A percentile compares a stretch with the other conserved stretches of the same genome.
These are phyloP conservation scores for Achlya flavicornis DNA, from an alignment of 2,888 invertebrate genomes.

Conservation along the genomic window DNA sequence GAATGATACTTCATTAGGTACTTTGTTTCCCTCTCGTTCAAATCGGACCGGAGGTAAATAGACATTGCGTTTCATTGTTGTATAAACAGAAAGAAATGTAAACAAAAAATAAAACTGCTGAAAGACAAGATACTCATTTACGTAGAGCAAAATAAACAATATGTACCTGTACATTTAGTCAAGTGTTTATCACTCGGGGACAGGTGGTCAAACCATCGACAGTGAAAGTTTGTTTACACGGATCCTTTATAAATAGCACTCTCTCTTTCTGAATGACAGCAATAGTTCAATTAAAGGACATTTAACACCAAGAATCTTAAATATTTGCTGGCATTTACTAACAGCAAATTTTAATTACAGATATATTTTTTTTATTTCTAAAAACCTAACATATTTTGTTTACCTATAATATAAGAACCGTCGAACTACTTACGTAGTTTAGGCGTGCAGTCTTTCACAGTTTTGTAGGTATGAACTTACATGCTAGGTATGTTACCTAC, in stretches of 20 bases:
- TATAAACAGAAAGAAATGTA: background rate
- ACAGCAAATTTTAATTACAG: no score
- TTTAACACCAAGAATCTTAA: no score
- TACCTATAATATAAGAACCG: no score
- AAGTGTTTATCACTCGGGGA: slow-evolving; percentile 47
- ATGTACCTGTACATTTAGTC: slow-evolving; percentile 27
- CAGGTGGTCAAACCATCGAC: slow-evolving; percentile 58
- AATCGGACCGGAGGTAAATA: background rate
- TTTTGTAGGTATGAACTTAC: no score
- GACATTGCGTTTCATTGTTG: background rate
- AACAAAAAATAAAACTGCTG: background rate
- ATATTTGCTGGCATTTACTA: no score
- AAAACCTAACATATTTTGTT: no score
- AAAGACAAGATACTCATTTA: slow-evolving; percentile 9
- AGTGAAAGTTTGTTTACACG: slow-evolving; percentile 49
- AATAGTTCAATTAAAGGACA: background rate
- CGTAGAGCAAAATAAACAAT: slow-evolving; percentile 36
- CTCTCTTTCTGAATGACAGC: slow-evolving; percentile 18
- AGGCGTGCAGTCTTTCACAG: no score
- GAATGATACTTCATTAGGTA: background rate
- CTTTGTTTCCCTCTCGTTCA: background rate
- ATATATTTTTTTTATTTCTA: no score
- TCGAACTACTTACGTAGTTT: no score
- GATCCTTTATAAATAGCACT: slow-evolving; percentile 60
- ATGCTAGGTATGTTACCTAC: no score